Evolutionary conservation across 2,888 invertebrate species (phyloP).

Genomic region (Heliconius ismenius): DNA sequence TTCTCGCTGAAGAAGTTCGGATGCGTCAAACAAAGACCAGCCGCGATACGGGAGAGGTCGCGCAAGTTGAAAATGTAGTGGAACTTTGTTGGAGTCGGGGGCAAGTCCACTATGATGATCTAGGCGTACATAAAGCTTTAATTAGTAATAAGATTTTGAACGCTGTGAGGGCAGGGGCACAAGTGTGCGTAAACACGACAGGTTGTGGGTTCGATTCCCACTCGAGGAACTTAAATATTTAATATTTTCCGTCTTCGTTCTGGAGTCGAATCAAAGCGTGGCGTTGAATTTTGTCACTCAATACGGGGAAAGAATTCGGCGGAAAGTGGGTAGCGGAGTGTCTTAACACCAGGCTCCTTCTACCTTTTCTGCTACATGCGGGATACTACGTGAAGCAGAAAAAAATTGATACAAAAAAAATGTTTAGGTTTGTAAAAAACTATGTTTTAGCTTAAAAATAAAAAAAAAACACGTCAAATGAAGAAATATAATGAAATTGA

Average conservation of each 20-base stretch:
- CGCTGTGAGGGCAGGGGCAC: background rate
- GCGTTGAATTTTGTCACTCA: background rate
- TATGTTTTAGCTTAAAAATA: too few species aligned
- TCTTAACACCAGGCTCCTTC: background rate
- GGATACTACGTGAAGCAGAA: background rate
- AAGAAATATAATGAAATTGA: too few species aligned
- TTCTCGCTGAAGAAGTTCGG: conserved; percentile 85
- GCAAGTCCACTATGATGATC: conserved; percentile 88
- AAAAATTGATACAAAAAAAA: background rate
- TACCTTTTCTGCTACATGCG: too few species aligned
- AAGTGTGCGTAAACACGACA: background rate
- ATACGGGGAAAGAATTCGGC: background rate
- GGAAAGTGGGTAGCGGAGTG: background rate
- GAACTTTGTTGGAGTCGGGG: conserved; percentile 95
- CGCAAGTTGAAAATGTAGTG: conserved; percentile 97
- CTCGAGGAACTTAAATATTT: background rate
- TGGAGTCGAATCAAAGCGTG: background rate
- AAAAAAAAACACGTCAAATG: too few species aligned
- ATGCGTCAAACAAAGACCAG: conserved; percentile 89
- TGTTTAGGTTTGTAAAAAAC: too few species aligned
- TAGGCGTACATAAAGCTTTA: conserved; percentile 49
- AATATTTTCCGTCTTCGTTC: background rate
- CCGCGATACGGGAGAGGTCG: conserved; percentile 92
- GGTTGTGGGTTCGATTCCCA: background rate
- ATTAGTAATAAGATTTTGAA: background rate